Evolutionary conservation across 1,140 invertebrate species (phyloP), one percentile per base, ranked within the genome.

Genomic region (Pseudomyrmex gracilis): DNA sequence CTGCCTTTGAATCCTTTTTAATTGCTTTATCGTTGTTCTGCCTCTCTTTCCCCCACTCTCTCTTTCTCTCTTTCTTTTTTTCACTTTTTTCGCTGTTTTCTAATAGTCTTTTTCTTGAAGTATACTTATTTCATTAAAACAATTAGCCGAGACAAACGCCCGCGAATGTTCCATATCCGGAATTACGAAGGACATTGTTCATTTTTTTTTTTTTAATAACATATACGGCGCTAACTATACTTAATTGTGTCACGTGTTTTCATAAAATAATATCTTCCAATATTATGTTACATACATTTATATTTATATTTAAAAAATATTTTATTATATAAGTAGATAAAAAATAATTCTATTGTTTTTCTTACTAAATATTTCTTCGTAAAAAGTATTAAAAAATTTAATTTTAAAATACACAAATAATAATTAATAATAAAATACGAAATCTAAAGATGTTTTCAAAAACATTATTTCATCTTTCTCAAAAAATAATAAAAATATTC

Each of bases 1-100:
- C 86, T 86, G 89, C 85, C 88, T 89, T 86, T 90, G 12, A 49
- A 47, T 90, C 87, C 87, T 91, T 92, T 92, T 92, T 92, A 91
- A 92, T 91, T 91, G 90, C 90, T 90, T 91, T 90, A 89, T 85
- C 87, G 53, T 84, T 49, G 76, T 67, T 73, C 49, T 73, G 55
- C 64, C 45, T 76, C 60, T 73, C 61, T 71, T 51, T 55, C 20
- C 64, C 12, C 78, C 66, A 85, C 60, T 67, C 60, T 76, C 20
- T 71, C 60, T n/a, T n/a, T 55, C 64, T 85, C 60, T 88, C 77
- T 55, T 74, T 84, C 84, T 83, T 63, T 85, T 71, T 55, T 83
- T 47, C 60, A 58, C 5, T 34, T 34, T 34, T 34, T 5, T 34
- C 34, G 34, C 34, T 34, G 34, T 7, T 34, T 34, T 34, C 34